Evolutionary conservation across 2,888 invertebrate genomes (phyloP).

Genomic region (Drosophila maculinotata): DNA sequence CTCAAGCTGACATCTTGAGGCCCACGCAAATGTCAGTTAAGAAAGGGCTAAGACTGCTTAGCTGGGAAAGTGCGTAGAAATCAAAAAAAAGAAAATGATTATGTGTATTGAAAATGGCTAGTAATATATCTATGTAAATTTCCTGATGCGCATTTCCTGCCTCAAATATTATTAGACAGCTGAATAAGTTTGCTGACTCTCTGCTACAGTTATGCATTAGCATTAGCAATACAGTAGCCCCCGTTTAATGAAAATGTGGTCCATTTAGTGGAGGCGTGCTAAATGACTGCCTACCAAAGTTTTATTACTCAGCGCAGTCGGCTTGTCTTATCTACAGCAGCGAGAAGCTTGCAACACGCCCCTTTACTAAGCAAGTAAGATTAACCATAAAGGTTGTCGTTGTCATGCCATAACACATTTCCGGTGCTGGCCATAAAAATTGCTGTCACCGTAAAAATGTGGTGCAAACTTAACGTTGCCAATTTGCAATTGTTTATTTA

Average conservation of each 20-base stretch:
- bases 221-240: constrained; percentile 51
- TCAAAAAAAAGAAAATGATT: not conserved
- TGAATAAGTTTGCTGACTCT: constrained; percentile 5
- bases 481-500: constrained; percentile 55
- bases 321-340: constrained; percentile 44
- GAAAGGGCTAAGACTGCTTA: constrained; percentile 3
- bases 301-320: constrained; percentile 36
- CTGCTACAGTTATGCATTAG: constrained; percentile 1
- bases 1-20: constrained; percentile 1
- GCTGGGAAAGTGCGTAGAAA: constrained; percentile 28
- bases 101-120: not conserved
- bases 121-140: not conserved
- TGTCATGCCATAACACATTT: constrained; percentile 38
- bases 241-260: constrained; percentile 32
- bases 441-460: constrained; percentile 23
- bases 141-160: not conserved
- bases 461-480: constrained; percentile 31
- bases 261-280: constrained; percentile 43
- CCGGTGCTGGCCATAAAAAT: constrained; percentile 46
- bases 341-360: not conserved
- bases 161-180: not conserved
- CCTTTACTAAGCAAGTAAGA: not conserved
- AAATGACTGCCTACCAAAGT: constrained; percentile 28
- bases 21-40: constrained; percentile 36
- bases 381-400: constrained; percentile 1